Conservation (phyloP, 2,888 invertebrate genomes). For the Hirtodrosophila duncani region DNA sequence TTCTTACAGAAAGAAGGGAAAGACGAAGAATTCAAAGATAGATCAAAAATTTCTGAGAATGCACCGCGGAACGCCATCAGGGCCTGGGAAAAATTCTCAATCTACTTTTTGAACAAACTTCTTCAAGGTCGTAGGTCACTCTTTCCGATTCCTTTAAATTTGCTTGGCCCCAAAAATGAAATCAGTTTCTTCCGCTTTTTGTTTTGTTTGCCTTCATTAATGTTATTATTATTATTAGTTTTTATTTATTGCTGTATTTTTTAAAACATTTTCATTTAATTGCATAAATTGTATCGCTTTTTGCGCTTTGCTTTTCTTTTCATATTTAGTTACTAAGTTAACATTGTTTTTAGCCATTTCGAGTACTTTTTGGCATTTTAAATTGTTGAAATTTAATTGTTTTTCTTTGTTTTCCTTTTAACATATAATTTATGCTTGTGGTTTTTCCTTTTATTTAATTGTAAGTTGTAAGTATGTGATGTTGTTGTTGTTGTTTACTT, state of each 20-base stretch:
- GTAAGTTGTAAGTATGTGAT: constrained; percentile 30
- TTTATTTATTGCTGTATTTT: constrained; percentile 37
- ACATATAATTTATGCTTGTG: constrained; percentile 9
- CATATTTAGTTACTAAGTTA: constrained; percentile 59
- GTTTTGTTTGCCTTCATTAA: constrained; percentile 43
- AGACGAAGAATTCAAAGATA: too few species aligned
- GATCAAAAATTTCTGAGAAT: too few species aligned
- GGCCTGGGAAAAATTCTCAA: too few species aligned
- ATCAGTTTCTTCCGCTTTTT: constrained; percentile 1
- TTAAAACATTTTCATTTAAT: constrained; percentile 60
- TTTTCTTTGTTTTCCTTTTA: constrained; percentile 4
- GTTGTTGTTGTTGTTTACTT: constrained; percentile 5
- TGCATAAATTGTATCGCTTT: constrained; percentile 51
- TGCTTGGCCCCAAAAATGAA: too few species aligned
- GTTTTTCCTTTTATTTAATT: constrained; percentile 25
- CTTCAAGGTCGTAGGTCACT: too few species aligned
- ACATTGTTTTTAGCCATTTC: constrained; percentile 53
- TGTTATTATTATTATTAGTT: constrained; percentile 28
- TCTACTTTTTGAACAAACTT: too few species aligned
- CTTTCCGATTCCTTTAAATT: too few species aligned
- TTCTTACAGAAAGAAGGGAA: too few species aligned
- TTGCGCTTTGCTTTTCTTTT: too few species aligned
- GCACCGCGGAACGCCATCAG: too few species aligned
- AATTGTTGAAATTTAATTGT: constrained; percentile 21
- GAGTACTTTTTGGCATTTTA: constrained; percentile 49